phyloP scores from a whole-genome alignment of 1,140 invertebrate genomes.

The Zaprionus africanus region DNA sequence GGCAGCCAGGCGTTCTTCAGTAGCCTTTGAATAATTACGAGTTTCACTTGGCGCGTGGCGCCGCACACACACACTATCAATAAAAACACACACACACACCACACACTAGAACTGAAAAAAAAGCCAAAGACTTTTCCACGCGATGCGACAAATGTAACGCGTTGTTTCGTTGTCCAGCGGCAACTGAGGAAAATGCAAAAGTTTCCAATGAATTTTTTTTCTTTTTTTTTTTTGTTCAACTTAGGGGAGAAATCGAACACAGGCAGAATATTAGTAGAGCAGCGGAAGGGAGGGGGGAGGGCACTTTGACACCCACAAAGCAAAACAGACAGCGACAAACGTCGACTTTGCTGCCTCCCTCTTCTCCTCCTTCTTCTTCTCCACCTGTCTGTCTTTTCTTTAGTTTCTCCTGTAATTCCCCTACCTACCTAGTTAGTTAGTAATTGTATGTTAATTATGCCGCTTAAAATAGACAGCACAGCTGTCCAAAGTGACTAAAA shows the following conservation, averaged over 20 bases:
- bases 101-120: constrained; percentile 8
- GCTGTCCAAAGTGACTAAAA: constrained; percentile 17
- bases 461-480: constrained; percentile 55
- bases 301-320: background rate
- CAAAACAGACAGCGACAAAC: background rate
- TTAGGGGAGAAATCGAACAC: constrained; percentile 12
- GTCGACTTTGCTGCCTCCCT: constrained; percentile 7
- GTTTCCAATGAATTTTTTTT: constrained; percentile 35
- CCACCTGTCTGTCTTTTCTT: background rate
- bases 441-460: constrained; percentile 77
- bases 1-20: constrained; percentile 63
- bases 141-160: constrained; percentile 42
- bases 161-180: constrained; percentile 62
- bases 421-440: constrained; percentile 27
- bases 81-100: background rate
- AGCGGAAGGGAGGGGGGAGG: background rate
- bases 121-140: background rate
- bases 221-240: constrained; percentile 39
- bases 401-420: constrained; percentile 26
- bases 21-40: constrained; percentile 73
- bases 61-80: background rate
- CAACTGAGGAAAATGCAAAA: constrained; percentile 74
- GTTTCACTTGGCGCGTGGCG: constrained; percentile 44
- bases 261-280: background rate
- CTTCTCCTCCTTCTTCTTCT: background rate